Evolutionary conservation across 1,140 invertebrate genomes (phyloP), one percentile per base, ranked within the genome.

Genomic region (Conus betulinus): DNA sequence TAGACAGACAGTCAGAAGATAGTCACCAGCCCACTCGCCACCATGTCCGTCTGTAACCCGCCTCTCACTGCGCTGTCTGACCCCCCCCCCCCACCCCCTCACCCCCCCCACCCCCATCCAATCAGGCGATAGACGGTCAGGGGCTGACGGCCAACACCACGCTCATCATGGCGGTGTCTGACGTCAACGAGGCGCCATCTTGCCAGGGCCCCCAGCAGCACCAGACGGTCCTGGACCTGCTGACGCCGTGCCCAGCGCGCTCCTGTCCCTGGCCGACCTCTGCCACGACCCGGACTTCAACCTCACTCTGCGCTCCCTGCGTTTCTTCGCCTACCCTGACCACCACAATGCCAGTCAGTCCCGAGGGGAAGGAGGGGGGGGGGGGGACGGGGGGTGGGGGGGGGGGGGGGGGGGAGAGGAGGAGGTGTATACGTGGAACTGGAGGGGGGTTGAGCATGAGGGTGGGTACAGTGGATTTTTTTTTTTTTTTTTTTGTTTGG

Each of bases 121-220:
- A n/a, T n/a, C 51, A 81, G 81, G 53, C 25, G 11, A 60, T 52
- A n/a, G 81, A 83, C n/a, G 81, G 81, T 23, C 52, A 83, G 51
- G 81, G 52, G 7, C 55, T 55, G 15, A 25, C 52, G 10, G 81
- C 52, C 5, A 83, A 53, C 53, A 57, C 81, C 13, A 83, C 81
- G 4, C 25, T 83, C 5, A 17, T 55, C 11, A 25, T 83, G 11
- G 23, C 3, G 52, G 81, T 83, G 3, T 20, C 52, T 6, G 81
- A 83, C n/a, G 53, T 83, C 81, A 83, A 83, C 81, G 81, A 83
- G 52, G 5, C 81, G 52, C 81, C 81, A 55, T 83, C 81, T 11
- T 83, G 81, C n/a, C 17, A 8, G 52, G 17, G 5, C 8, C 8
- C 5, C 4, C 3, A 17, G 51, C 13, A 53, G 5, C 4, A 20